These are phyloP conservation scores for Conchocele bisecta DNA, from an alignment of 2,888 invertebrate species.

Conservation along the genomic window DNA sequence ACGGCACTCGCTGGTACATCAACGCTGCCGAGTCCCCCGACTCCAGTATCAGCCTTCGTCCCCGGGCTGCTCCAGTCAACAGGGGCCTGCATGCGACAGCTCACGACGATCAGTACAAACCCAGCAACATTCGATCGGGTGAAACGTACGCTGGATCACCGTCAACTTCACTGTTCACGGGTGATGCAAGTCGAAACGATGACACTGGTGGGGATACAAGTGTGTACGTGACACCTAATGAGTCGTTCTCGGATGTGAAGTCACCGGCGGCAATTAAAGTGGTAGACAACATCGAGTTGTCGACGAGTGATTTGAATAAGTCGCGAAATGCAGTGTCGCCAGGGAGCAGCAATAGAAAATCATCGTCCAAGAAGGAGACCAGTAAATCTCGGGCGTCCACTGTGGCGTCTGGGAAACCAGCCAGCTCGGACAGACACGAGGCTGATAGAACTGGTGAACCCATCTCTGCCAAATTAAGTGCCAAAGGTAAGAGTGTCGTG, in stretches of 20 bases:
- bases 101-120: too few relatives aligned
- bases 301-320: background rate
- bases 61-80: background rate
- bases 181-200: too few relatives aligned
- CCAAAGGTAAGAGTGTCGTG: slow-evolving; percentile 42
- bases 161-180: too few relatives aligned
- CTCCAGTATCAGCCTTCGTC: slow-evolving; percentile 18
- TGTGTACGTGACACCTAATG: slow-evolving; percentile 36
- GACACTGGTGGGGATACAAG: too few relatives aligned
- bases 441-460: too few relatives aligned
- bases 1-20: background rate
- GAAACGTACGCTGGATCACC: too few relatives aligned
- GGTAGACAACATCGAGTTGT: background rate
- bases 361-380: background rate
- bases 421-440: too few relatives aligned
- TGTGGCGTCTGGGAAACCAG: too few relatives aligned
- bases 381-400: background rate
- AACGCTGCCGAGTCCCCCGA: slow-evolving; percentile 13
- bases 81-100: background rate
- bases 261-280: background rate
- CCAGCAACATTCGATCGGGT: too few relatives aligned
- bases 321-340: background rate
- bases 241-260: slow-evolving; percentile 19
- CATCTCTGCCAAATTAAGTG: slow-evolving; percentile 21
- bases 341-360: background rate